A percentile compares a stretch with the other conserved stretches of the same genome.
These are phyloP conservation scores for Zenarchopterus dispar DNA, from an alignment of 2,797 vertebrate species.

Conservation along the genomic window DNA sequence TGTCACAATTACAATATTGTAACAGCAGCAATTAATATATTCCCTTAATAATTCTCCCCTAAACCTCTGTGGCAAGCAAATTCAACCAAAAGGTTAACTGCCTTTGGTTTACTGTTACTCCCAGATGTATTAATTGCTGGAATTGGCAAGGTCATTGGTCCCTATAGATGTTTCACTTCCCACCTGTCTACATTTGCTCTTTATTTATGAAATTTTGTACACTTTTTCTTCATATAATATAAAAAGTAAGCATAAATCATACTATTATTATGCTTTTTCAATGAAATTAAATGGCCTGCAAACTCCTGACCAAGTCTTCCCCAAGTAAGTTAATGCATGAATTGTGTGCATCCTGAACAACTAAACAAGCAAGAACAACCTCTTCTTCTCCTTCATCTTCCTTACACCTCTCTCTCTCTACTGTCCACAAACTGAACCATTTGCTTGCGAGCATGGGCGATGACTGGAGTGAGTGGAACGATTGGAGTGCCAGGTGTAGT, in stretches of 20 bases:
- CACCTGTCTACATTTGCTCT: neutral
- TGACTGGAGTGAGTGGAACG: constrained; percentile 70
- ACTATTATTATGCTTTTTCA: no score
- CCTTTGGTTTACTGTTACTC: neutral
- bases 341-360: constrained; percentile 30
- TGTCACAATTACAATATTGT: neutral
- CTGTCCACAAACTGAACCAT: constrained; percentile 75
- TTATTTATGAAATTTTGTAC: neutral
- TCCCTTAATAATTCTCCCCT: no score
- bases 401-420: constrained; percentile 71
- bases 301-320: constrained; percentile 4
- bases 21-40: neutral
- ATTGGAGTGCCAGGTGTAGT: constrained; percentile 47
- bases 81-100: neutral
- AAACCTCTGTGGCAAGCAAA: no score
- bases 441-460: constrained; percentile 76
- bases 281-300: neutral
- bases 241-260: no score
- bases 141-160: neutral
- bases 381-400: neutral
- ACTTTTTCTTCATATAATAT: constrained; percentile 4
- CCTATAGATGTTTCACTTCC: neutral
- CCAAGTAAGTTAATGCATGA: constrained; percentile 21
- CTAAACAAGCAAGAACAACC: constrained; percentile 42
- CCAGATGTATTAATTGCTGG: neutral